Conservation (phyloP, 1,140 invertebrate genomes). For the Aphidius ervi region DNA sequence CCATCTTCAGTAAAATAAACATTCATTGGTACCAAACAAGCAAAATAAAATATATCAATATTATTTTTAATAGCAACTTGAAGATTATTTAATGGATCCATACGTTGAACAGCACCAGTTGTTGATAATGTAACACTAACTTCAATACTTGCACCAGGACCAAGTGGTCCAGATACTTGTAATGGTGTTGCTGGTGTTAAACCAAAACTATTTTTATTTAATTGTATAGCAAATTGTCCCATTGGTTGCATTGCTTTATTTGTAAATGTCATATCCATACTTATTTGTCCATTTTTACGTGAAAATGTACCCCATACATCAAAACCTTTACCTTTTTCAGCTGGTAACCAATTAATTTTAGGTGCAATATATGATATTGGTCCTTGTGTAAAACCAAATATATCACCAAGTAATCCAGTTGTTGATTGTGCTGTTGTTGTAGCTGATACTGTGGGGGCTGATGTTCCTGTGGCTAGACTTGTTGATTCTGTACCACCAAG, state of each 20-base stretch:
- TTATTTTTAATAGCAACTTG: slow-evolving; percentile 99
- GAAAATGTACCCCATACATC: slow-evolving; percentile 96
- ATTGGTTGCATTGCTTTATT: slow-evolving; percentile 99
- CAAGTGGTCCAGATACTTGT: slow-evolving; percentile 72
- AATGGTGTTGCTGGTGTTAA: slow-evolving; percentile 79
- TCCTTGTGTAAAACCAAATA: slow-evolving; percentile 76
- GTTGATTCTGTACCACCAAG: slow-evolving; percentile 35
- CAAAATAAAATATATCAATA: slow-evolving; percentile 98
- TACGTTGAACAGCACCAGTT: slow-evolving; percentile 88
- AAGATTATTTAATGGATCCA: slow-evolving; percentile 95
- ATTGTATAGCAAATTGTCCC: slow-evolving; percentile 93
- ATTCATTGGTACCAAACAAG: slow-evolving; percentile 88
- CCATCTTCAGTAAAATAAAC: slow-evolving; percentile 95
- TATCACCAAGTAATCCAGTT: slow-evolving; percentile 80
- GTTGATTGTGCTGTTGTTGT: slow-evolving; percentile 43
- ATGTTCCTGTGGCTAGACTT: slow-evolving; percentile 28
- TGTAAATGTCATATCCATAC: slow-evolving; percentile 94
- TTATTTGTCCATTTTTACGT: slow-evolving; percentile 76
- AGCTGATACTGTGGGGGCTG: slow-evolving; percentile 41
- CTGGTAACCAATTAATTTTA: slow-evolving; percentile 88
- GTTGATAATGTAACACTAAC: slow-evolving; percentile 74
- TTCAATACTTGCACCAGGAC: slow-evolving; percentile 80
- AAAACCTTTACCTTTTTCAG: slow-evolving; percentile 94
- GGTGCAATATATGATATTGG: slow-evolving; percentile 70
- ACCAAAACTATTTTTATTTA: slow-evolving; percentile 99